These are phyloP conservation scores for Taenioides sp. DNA, from an alignment of 2,797 vertebrate species.

Conservation along the genomic window DNA sequence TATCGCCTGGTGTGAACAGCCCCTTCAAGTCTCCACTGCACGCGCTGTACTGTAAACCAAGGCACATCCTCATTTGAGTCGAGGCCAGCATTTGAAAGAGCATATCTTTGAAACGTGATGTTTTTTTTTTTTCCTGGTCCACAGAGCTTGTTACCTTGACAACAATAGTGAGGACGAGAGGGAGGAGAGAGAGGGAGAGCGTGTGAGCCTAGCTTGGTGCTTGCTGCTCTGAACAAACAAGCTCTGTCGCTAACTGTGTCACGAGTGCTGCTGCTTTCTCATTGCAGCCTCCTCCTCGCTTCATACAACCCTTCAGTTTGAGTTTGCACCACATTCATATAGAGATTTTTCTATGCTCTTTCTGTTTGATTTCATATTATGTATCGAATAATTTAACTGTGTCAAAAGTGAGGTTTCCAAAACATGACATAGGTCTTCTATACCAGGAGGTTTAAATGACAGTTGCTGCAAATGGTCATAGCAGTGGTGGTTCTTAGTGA, in stretches of 20 bases:
- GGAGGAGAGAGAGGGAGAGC: conserved; percentile 54
- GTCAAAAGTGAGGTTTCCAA: background rate
- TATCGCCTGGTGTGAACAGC: background rate
- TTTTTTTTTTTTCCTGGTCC: conserved; percentile 46
- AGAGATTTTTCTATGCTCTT: conserved; percentile 30
- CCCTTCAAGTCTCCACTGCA: conserved; percentile 20
- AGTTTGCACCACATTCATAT: conserved; percentile 39
- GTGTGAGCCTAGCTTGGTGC: conserved; percentile 51
- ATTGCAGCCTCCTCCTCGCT: conserved; percentile 43
- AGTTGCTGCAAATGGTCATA: background rate
- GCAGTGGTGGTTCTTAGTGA: background rate
- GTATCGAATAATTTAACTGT: background rate
- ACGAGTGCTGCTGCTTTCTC: conserved; percentile 62
- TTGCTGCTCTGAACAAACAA: conserved; percentile 71
- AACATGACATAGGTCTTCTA: background rate
- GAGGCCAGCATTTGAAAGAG: conserved; percentile 59
- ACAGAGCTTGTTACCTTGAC: conserved; percentile 81
- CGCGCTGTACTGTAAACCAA: conserved; percentile 28
- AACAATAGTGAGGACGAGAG: conserved; percentile 74
- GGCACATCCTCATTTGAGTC: conserved; percentile 52
- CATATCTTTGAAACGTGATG: conserved; percentile 65
- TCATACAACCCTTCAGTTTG: conserved; percentile 53
- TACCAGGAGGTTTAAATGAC: background rate
- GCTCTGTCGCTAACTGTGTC: conserved; percentile 73
- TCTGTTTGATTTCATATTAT: background rate